Evolutionary conservation across 2,888 invertebrate genomes (phyloP).

Genomic region (Pogonocherus hispidulus): DNA sequence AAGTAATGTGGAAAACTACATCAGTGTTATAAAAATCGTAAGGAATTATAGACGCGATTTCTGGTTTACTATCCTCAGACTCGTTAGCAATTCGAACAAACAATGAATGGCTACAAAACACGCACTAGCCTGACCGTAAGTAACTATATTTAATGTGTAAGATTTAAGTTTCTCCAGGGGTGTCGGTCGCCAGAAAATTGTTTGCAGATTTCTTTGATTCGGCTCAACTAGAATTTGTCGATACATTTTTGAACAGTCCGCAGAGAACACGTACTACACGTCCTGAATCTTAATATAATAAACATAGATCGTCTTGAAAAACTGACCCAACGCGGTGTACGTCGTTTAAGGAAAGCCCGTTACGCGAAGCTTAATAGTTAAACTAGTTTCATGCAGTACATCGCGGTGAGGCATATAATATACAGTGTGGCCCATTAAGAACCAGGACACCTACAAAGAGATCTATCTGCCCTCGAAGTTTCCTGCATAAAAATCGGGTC

Average conservation of each 20-base stretch:
- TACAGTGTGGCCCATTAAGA: too few species aligned
- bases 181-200: not conserved
- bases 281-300: not conserved
- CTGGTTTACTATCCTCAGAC: conserved; percentile 18
- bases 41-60: conserved; percentile 19
- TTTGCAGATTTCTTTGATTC: not conserved
- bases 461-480: too few species aligned
- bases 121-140: conserved; percentile 13
- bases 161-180: not conserved
- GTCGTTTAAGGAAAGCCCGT: not conserved
- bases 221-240: conserved; percentile 1
- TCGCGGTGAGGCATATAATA: too few species aligned
- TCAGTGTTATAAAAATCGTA: too few species aligned
- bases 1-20: too few species aligned
- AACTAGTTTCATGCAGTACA: not conserved
- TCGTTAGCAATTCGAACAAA: conserved; percentile 19
- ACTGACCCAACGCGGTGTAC: not conserved
- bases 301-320: not conserved
- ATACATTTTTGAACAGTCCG: not conserved
- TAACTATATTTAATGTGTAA: not conserved
- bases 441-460: too few species aligned
- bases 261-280: not conserved
- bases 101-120: conserved; percentile 29
- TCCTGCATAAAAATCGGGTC: too few species aligned
- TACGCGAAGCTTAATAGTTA: not conserved